Conservation (phyloP, 2,113 vertebrate species). For the Notarius quadriscutis region DNA sequence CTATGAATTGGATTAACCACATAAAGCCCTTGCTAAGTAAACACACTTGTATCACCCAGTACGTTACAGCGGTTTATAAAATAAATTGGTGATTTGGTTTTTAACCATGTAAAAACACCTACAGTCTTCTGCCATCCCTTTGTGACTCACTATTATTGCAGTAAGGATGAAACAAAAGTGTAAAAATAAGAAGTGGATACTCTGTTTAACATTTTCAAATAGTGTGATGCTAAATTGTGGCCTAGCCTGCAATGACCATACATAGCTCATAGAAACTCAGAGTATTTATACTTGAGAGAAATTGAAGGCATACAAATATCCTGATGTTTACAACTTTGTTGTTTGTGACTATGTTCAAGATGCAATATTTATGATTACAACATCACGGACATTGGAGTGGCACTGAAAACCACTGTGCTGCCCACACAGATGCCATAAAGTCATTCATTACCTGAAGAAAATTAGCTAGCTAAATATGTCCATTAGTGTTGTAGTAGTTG, state of each 20-base stretch:
- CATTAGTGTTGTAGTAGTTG: not conserved
- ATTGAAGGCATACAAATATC: no score
- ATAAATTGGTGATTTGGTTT: not conserved
- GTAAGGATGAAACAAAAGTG: no score
- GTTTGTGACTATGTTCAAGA: no score
- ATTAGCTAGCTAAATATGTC: not conserved
- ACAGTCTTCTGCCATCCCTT: not conserved
- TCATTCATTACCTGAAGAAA: not conserved
- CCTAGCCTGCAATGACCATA: no score
- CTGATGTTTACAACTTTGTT: no score
- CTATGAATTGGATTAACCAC: not conserved
- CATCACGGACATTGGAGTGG: not conserved
- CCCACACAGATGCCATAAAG: not conserved
- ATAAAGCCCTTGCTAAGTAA: not conserved
- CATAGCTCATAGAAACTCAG: no score
- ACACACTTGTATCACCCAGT: not conserved
- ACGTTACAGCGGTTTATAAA: no score
- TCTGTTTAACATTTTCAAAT: no score
- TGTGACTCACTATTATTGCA: not conserved
- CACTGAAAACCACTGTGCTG: not conserved
- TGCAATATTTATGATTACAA: not conserved
- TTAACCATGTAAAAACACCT: not conserved
- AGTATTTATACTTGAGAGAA: no score
- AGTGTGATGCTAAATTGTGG: no score
- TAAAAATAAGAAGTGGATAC: no score